Percentiles rank a stretch among this genome's conserved stretches.
Conservation (phyloP, 2,797 vertebrate species). For the Ibycter americanus region DNA sequence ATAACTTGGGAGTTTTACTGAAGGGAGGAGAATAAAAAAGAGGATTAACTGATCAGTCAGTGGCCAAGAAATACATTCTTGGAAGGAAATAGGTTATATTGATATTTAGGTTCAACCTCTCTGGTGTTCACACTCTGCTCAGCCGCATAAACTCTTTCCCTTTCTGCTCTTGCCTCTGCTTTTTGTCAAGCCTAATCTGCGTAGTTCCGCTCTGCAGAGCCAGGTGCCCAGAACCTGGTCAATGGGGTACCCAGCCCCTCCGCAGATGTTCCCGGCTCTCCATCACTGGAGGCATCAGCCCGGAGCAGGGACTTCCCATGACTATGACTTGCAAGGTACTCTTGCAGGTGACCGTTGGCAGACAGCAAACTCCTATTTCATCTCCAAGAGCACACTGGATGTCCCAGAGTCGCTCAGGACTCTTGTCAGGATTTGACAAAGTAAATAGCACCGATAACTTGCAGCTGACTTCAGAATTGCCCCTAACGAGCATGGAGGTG, state of each 20-base stretch:
- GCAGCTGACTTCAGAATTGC: neutral
- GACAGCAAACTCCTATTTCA: neutral
- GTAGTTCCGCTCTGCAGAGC: neutral
- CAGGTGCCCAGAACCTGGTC: accelerated
- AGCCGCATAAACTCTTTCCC: neutral
- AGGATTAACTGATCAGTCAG: slow-evolving; percentile 43
- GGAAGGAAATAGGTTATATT: neutral
- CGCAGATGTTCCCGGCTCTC: neutral
- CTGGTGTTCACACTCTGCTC: neutral
- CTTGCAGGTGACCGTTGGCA: accelerated
- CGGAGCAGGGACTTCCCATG: neutral
- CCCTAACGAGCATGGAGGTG: neutral
- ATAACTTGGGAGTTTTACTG: slow-evolving; percentile 37
- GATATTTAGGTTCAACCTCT: neutral
- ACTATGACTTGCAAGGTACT: neutral
- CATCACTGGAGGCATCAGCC: neutral
- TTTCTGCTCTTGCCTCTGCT: neutral
- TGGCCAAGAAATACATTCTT: slow-evolving; percentile 21
- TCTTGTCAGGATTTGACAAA: neutral
- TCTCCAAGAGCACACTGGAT: neutral
- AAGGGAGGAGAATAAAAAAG: slow-evolving; percentile 10
- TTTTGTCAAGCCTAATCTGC: neutral
- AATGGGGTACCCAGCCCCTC: no score
- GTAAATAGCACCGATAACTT: neutral
- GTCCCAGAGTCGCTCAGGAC: neutral